These are phyloP conservation scores for Apogon hyalosoma DNA, from an alignment of 2,797 vertebrate genomes.

Conservation along the genomic window DNA sequence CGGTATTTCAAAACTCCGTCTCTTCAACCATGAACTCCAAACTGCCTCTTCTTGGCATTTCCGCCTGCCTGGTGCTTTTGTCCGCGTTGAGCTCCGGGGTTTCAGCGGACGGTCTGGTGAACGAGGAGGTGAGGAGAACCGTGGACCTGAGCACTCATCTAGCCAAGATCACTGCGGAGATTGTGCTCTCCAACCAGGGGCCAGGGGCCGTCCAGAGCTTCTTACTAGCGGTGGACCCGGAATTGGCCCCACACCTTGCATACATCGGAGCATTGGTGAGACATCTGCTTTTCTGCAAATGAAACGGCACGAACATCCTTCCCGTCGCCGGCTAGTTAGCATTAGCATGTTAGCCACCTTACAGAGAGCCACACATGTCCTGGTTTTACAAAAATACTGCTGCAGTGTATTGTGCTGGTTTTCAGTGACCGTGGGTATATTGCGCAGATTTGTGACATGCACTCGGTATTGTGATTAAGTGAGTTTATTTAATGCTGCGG, in stretches of 20 bases:
- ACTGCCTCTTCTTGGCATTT: constrained; percentile 16
- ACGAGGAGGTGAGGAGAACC: constrained; percentile 93
- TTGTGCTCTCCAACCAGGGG: constrained; percentile 88
- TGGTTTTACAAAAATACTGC: background rate
- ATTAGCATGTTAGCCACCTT: constrained; percentile 60
- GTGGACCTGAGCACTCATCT: constrained; percentile 94
- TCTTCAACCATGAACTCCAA: constrained; percentile 77
- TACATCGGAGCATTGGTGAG: constrained; percentile 94
- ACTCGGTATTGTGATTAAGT: too few relatives aligned
- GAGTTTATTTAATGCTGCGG: background rate
- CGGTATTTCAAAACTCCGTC: background rate
- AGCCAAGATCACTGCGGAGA: constrained; percentile 92
- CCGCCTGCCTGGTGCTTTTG: constrained; percentile 67
- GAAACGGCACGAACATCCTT: background rate
- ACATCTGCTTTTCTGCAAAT: background rate
- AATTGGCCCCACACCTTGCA: constrained; percentile 88
- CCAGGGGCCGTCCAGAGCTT: constrained; percentile 84
- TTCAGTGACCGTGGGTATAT: accelerated
- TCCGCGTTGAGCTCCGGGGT: constrained; percentile 45
- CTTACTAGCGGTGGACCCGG: constrained; percentile 89
- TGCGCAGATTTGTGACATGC: background rate
- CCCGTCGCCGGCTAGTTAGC: constrained; percentile 36
- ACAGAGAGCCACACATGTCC: background rate
- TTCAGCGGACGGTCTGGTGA: constrained; percentile 83
- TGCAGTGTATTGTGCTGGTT: background rate